Evolutionary conservation across 2,113 vertebrate species (phyloP), one percentile per base, ranked within the genome.

Genomic region (Pungitius pungitius): DNA sequence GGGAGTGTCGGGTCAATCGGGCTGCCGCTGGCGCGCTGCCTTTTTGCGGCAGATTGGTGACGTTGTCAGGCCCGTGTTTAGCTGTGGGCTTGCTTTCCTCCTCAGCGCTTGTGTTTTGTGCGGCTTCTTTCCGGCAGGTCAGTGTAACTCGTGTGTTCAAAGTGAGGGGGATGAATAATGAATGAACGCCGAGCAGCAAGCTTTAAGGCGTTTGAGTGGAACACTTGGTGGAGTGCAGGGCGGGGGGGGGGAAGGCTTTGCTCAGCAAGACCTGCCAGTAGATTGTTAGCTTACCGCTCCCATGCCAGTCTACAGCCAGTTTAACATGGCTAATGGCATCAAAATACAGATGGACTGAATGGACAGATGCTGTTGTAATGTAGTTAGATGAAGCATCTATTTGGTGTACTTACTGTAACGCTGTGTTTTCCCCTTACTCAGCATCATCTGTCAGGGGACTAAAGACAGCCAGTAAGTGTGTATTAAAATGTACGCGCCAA

Each of bases 81-180:
- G 72, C 75, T 84, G 70, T 54, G 63, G 77, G 84, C 65, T 37
- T 72, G 63, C 73, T 86, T 80, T 83, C 81, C 73, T 81, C 75
- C 76, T 78, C 69, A 60, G 66, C 26, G 1, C 69, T 49, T 75
- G 4, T 68, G 59, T 79, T 75, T 73, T 75, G 73, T 74, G 79
- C 30, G 67, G 61, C 80, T 80, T 81, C 85, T 90, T 69, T 89
- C 11, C 35, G 76, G 75, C 69, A 76, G 43, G 72, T 55, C 70
- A 7, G 60, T 4, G 66, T 42, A 74, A 73, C 63, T 43, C 4
- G 69, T 71, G 62, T 57, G 62, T 82, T 89, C 82, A 87, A 89
- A 89, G 87, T 77, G 75, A 75, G 79, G 12, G 26, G 49, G 42
- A 89, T 91, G 85, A 91, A 92, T 91, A 91, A 92, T 91, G 73